These are phyloP conservation scores for Silurus asotus DNA, from an alignment of 2,113 vertebrate species.

Conservation along the genomic window DNA sequence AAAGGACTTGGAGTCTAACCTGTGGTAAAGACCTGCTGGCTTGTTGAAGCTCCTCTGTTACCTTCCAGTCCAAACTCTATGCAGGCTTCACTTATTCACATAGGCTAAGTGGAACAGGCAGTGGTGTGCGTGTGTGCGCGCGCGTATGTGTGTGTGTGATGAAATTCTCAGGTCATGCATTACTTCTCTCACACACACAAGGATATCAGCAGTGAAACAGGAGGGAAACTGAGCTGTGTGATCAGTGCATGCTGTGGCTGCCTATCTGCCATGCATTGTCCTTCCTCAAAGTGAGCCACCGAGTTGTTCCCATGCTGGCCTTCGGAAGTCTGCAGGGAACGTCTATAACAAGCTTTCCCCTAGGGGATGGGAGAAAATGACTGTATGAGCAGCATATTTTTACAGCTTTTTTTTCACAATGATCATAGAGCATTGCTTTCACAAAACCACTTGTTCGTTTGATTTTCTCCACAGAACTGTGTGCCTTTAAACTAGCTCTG, in stretches of 20 bases:
- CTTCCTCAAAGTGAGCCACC: constrained; percentile 25
- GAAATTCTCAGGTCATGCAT: constrained; percentile 21
- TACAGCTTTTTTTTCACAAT: constrained; percentile 24
- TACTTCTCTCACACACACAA: constrained; percentile 10
- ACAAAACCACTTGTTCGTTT: constrained; percentile 1
- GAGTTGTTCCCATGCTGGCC: constrained; percentile 29
- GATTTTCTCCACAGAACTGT: constrained; percentile 18
- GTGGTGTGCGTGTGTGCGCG: constrained; percentile 22
- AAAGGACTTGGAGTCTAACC: not conserved
- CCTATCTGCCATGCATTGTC: constrained; percentile 38
- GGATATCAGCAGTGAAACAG: constrained; percentile 37
- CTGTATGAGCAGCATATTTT: constrained; percentile 42
- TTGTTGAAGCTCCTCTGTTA: not conserved
- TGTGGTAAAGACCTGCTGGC: constrained; percentile 14
- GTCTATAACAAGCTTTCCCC: constrained; percentile 22
- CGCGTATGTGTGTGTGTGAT: constrained; percentile 16
- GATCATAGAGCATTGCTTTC: constrained; percentile 30
- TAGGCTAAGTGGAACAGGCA: constrained; percentile 1
- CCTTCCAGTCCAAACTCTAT: not conserved
- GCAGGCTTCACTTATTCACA: constrained; percentile 23
- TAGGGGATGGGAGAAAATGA: not conserved
- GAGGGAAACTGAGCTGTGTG: constrained; percentile 33
- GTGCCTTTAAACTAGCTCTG: not conserved
- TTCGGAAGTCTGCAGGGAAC: constrained; percentile 30
- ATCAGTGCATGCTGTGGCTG: constrained; percentile 31